Evolutionary conservation across 2,888 invertebrate genomes (phyloP).

Genomic region (Merodon equestris): DNA sequence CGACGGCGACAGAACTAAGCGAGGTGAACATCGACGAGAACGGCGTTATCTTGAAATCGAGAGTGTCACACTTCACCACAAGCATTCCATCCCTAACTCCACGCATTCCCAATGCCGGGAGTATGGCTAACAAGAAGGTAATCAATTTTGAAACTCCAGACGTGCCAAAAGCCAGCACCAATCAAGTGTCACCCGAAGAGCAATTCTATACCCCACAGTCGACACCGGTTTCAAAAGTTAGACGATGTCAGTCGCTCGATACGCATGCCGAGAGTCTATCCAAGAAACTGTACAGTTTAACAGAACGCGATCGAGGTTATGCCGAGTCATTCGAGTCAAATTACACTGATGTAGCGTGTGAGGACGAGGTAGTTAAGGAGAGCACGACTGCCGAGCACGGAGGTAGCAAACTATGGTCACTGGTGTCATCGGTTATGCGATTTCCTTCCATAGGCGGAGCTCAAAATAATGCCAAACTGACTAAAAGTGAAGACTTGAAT

Average conservation of each 20-base stretch:
- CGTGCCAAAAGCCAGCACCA: conserved; percentile 21
- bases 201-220: conserved; percentile 52
- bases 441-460: conserved; percentile 70
- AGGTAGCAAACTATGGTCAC: conserved; percentile 63
- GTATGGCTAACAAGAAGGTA: conserved; percentile 73
- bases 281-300: conserved; percentile 37
- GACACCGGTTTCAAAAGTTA: conserved; percentile 39
- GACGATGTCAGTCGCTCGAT: conserved; percentile 6
- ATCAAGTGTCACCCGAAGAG: conserved; percentile 47
- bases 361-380: conserved; percentile 71
- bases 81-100: conserved; percentile 71
- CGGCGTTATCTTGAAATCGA: conserved; percentile 12
- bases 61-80: background rate
- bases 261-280: conserved; percentile 8
- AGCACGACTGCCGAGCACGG: conserved; percentile 29
- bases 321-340: conserved; percentile 29
- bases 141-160: conserved; percentile 76
- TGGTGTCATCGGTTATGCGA: conserved; percentile 75
- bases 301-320: conserved; percentile 34
- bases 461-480: background rate
- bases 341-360: conserved; percentile 37
- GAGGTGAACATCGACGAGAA: conserved; percentile 57
- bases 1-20: conserved; percentile 71
- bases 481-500: conserved; percentile 25
- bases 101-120: conserved; percentile 73